These are phyloP conservation scores for Ostrea denselamellosa DNA, from an alignment of 1,140 invertebrate genomes.

Conservation along the genomic window DNA sequence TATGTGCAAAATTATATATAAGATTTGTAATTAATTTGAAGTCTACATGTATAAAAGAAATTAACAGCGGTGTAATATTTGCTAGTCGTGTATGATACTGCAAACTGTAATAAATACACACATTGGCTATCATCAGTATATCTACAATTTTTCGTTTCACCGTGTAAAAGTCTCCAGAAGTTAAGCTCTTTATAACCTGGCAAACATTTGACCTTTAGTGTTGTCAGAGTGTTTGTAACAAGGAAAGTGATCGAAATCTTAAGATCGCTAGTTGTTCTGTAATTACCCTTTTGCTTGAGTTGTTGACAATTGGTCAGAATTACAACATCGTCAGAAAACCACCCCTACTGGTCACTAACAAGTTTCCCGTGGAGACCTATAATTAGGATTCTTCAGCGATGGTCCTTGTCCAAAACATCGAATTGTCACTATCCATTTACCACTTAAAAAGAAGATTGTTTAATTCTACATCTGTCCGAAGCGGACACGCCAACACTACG, in stretches of 20 bases:
- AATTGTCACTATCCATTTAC: slow-evolving; percentile 26
- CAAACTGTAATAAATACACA: too few species aligned
- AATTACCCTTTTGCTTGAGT: slow-evolving; percentile 20
- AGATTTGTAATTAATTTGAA: too few species aligned
- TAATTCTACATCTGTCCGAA: slow-evolving; percentile 26
- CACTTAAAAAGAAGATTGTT: slow-evolving; percentile 33
- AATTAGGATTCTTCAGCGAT: slow-evolving; percentile 27
- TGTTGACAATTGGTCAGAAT: slow-evolving; percentile 29
- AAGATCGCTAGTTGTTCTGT: background rate
- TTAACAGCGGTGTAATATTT: too few species aligned
- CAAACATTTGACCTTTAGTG: background rate
- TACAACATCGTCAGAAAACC: slow-evolving; percentile 4
- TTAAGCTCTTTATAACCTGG: background rate
- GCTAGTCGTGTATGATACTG: too few species aligned
- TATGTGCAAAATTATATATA: too few species aligned
- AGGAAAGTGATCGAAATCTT: background rate
- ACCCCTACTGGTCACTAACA: slow-evolving; percentile 26
- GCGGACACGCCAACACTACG: background rate
- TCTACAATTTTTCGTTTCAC: background rate
- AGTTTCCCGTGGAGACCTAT: slow-evolving; percentile 20
- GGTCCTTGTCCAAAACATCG: slow-evolving; percentile 7
- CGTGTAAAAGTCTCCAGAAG: background rate
- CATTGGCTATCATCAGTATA: too few species aligned
- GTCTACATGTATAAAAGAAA: too few species aligned
- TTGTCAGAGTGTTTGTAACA: background rate